Evolutionary conservation across 2,797 vertebrate genomes (phyloP).

Genomic region (Anguilla marmorata): DNA sequence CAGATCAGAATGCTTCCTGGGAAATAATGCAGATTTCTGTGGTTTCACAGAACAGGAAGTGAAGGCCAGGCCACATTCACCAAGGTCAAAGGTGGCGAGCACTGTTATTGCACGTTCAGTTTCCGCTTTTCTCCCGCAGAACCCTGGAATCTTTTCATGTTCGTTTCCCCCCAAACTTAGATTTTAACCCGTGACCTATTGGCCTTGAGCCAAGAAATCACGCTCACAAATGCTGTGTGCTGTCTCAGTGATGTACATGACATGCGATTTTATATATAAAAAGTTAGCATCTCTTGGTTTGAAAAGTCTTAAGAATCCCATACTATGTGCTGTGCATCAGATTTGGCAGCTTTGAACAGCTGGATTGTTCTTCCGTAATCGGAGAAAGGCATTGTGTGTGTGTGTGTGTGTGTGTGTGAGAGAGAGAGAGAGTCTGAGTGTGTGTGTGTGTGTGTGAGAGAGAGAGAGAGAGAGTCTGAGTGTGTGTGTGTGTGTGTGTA

Average conservation of each 20-base stretch:
- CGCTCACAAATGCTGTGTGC: neutral
- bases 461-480: no score
- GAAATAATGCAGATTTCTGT: neutral
- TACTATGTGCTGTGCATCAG: neutral
- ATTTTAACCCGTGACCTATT: neutral
- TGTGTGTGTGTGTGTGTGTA: neutral
- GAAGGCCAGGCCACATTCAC: neutral
- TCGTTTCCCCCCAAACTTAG: neutral
- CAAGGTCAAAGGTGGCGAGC: neutral
- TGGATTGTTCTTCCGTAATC: neutral
- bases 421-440: neutral
- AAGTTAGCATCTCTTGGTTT: neutral
- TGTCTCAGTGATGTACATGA: neutral
- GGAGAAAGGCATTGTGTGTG: neutral
- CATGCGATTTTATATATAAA: neutral
- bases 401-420: constrained; percentile 15
- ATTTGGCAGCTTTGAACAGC: neutral
- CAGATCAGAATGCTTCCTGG: neutral
- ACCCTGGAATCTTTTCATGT: neutral
- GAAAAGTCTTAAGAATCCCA: neutral
- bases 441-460: constrained; percentile 34
- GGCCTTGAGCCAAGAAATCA: neutral
- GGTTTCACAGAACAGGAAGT: neutral
- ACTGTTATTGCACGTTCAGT: neutral
- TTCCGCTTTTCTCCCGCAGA: neutral